These are phyloP conservation scores for Orestias chungarensis DNA, from an alignment of 2,797 vertebrate species.

Conservation along the genomic window DNA sequence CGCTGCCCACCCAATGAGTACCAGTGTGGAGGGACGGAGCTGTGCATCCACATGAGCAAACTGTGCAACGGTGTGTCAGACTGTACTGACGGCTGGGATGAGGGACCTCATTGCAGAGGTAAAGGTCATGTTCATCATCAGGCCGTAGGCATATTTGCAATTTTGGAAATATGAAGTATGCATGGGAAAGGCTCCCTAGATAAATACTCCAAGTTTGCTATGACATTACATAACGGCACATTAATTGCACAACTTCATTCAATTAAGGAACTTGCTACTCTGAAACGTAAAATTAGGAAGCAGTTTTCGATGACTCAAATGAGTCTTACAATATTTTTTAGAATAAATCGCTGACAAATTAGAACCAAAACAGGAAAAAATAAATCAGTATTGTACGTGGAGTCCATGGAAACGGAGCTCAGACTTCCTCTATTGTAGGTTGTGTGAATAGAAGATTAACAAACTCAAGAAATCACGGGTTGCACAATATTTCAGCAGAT, in stretches of 20 bases:
- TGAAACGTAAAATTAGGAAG: constrained; percentile 51
- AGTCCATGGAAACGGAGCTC: constrained; percentile 6
- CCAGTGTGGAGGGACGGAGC: constrained; percentile 92
- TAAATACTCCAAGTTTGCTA: constrained; percentile 1
- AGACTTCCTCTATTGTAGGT: background rate
- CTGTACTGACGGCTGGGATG: constrained; percentile 91
- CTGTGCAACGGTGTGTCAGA: constrained; percentile 89
- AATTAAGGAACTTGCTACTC: constrained; percentile 29
- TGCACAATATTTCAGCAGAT: background rate
- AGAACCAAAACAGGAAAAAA: constrained; percentile 17
- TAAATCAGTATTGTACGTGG: background rate
- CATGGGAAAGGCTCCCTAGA: background rate
- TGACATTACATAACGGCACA: background rate
- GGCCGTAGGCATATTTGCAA: background rate
- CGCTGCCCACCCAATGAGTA: constrained; percentile 92
- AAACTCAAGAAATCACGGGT: background rate
- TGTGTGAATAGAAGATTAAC: constrained; percentile 11
- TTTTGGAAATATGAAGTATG: background rate
- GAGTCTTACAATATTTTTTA: background rate
- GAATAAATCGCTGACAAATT: constrained; percentile 24
- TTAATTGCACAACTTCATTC: background rate
- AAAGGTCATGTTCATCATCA: constrained; percentile 31
- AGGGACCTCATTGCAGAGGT: constrained; percentile 95
- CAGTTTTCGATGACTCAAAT: constrained; percentile 30
- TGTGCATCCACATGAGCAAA: constrained; percentile 92